Conservation (phyloP, 2,888 invertebrate genomes). For the Phrixothrix hirtus region DNA sequence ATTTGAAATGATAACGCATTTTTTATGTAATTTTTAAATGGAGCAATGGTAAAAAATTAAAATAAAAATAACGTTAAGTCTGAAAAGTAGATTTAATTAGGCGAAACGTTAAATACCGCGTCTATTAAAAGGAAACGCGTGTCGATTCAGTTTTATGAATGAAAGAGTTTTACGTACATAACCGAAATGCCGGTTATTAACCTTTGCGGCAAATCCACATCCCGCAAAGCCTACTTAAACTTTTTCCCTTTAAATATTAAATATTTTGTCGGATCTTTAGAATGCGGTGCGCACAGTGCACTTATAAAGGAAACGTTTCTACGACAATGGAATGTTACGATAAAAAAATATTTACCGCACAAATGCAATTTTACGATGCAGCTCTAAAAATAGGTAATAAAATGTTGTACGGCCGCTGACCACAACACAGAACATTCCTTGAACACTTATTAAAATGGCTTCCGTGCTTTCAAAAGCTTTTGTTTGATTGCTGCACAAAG, state of each 20-base stretch:
- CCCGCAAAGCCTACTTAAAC: conserved; percentile 5
- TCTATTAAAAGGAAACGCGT: background rate
- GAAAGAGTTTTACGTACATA: conserved; percentile 21
- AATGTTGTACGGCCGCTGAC: conserved; percentile 18
- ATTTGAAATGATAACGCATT: too few relatives aligned
- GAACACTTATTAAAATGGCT: conserved; percentile 27
- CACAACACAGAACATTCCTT: conserved; percentile 27
- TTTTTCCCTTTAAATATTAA: conserved; percentile 2
- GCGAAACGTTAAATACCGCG: background rate
- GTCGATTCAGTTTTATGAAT: conserved; percentile 21
- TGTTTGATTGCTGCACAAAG: conserved; percentile 13
- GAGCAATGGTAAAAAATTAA: too few relatives aligned
- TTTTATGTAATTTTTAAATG: too few relatives aligned
- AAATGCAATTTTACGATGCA: conserved; percentile 25
- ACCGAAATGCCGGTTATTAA: conserved; percentile 28
- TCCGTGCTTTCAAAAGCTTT: conserved; percentile 28
- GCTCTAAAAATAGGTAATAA: conserved; percentile 29
- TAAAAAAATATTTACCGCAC: conserved; percentile 15
- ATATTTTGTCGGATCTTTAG: too few relatives aligned
- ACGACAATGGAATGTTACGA: conserved; percentile 4
- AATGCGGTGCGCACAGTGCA: background rate
- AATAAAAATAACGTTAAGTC: background rate
- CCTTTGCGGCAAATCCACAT: conserved; percentile 14
- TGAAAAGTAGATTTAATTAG: background rate
- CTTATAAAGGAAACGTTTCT: background rate